These are phyloP conservation scores for Pseudanteris insignis DNA, from an alignment of 2,888 invertebrate species.

Conservation along the genomic window DNA sequence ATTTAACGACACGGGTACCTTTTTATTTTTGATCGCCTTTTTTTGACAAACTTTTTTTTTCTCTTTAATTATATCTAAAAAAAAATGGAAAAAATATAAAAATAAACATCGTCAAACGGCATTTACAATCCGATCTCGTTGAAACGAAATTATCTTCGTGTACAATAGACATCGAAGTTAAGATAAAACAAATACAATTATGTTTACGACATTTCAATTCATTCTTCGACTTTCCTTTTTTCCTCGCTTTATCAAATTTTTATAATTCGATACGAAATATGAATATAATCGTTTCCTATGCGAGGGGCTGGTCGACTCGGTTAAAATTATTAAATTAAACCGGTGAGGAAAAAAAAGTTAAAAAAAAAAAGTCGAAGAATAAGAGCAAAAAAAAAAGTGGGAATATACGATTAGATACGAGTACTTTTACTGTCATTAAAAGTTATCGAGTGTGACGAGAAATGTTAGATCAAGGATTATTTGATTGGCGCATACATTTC, in stretches of 20 bases:
- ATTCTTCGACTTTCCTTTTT: too few relatives aligned
- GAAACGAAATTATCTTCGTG: too few relatives aligned
- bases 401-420: constrained; percentile 36
- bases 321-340: constrained; percentile 34
- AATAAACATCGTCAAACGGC: neutral
- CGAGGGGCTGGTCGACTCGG: constrained; percentile 9
- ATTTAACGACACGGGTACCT: neutral
- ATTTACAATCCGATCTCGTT: too few relatives aligned
- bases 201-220: too few relatives aligned
- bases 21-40: neutral
- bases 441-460: constrained; percentile 40
- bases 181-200: too few relatives aligned
- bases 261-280: neutral
- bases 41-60: too few relatives aligned
- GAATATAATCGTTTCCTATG: neutral
- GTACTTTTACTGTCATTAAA: constrained; percentile 40
- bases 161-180: too few relatives aligned
- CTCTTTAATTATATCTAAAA: too few relatives aligned
- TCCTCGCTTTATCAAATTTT: too few relatives aligned
- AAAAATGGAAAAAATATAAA: neutral
- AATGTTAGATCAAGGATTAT: constrained; percentile 43
- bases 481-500: constrained; percentile 38
- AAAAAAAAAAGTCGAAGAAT: constrained; percentile 27
- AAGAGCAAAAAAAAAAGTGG: constrained; percentile 28
- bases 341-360: too few relatives aligned